Evolutionary conservation across 1,140 invertebrate species (phyloP).

Genomic region (Pachypsylla venusta): DNA sequence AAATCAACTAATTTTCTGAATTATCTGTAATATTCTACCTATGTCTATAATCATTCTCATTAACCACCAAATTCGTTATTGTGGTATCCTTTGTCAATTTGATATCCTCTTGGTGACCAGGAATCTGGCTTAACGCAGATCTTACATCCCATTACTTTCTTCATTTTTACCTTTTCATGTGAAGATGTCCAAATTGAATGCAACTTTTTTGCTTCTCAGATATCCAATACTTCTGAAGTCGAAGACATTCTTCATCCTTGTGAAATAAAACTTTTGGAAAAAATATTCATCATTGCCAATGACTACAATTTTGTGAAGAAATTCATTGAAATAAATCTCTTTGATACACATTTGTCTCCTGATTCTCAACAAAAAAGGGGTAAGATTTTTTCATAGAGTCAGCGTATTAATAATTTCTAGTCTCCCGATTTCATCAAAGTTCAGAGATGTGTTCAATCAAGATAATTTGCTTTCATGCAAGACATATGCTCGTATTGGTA

Average conservation of each 20-base stretch:
- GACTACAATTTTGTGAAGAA: background rate
- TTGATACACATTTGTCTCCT: background rate
- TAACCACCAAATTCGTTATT: background rate
- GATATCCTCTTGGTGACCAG: background rate
- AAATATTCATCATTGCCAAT: background rate
- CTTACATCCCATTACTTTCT: background rate
- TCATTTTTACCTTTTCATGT: background rate
- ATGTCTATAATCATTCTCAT: too few species aligned
- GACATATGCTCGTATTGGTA: too few species aligned
- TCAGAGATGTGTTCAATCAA: background rate
- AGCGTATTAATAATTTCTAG: background rate
- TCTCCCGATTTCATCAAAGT: background rate
- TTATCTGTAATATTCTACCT: too few species aligned
- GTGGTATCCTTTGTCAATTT: background rate
- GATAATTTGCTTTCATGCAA: background rate
- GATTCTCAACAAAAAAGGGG: background rate
- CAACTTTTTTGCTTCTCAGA: background rate
- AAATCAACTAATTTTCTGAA: too few species aligned
- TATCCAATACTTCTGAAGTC: slow-evolving; percentile 2
- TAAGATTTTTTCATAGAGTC: background rate
- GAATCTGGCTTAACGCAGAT: background rate
- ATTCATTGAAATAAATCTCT: background rate
- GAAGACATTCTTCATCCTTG: slow-evolving; percentile 1
- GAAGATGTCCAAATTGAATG: background rate
- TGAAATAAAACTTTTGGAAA: slow-evolving; percentile 3